Base-by-base conservation (phyloP, 2,888 invertebrate genomes). In the Agrypnus murinus region DNA sequence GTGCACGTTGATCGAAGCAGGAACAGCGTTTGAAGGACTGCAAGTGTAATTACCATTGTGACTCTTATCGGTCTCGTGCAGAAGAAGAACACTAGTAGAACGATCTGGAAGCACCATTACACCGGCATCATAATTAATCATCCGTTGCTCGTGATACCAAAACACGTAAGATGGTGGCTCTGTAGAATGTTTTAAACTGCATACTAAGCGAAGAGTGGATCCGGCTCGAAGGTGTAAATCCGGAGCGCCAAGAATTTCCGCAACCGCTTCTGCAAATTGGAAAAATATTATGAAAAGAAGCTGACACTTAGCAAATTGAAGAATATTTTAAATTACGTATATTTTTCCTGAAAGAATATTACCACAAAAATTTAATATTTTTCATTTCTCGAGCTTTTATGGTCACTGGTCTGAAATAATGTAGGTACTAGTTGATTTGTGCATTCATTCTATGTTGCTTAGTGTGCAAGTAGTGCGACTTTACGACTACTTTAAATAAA, bases 41-140 rank as follows among this genome's bases (percentile, higher is more conserved):
- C 92, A 92, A 12, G 92, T 92, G 84, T 92, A 92, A 85, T 92
- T 92, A 6, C 92, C 92, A 31, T 91, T 90, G 79, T 92, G 91
- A 64, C 82, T 85, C 74, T 85, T 86, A 71, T 86, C 85, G 0
- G 91, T 92, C 78, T 91, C 91, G 31, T 90, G 89, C 59, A 93
- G 89, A 66, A 91, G 89, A 55, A 93, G 87, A 73, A 92, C 89
- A 77, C 93, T 93, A 43, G 90, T 90, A 70, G 90, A 88, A 34
- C 88, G 85, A 40, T 88, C 90, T 34, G 86, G 87, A 69, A 86
- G 86, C 19, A 90, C 89, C 72, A 84, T 83, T 6, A 90, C 88
- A 0, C 89, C 89, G 31, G 85, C 86, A 79, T 90, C 89, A 81
- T 89, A 90, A 82, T 90, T 90, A 79, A 90, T 90, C 89, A 90